A percentile compares a stretch with the other conserved stretches of the same genome.
Evolutionary conservation across 2,797 vertebrate genomes (phyloP).

Genomic region (Epinephelus awoara): DNA sequence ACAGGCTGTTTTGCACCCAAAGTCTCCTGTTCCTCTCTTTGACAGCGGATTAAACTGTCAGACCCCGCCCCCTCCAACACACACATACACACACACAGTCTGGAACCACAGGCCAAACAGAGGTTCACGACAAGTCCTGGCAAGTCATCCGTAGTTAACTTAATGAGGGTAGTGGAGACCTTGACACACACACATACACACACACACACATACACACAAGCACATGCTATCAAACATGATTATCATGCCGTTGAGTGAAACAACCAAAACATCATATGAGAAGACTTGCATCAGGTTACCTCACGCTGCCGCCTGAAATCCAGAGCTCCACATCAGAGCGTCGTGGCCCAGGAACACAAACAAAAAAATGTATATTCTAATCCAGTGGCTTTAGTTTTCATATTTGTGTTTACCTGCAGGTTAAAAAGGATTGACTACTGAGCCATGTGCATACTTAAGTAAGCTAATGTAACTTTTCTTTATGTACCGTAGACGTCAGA

Average conservation of each 20-base stretch:
- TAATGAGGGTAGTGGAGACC: conserved; percentile 70
- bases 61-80: neutral
- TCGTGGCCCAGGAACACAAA: conserved; percentile 30
- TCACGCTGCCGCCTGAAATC: conserved; percentile 29
- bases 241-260: conserved; percentile 70
- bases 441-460: conserved; percentile 7
- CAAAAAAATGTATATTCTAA: conserved; percentile 23
- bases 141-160: conserved; percentile 73
- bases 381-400: conserved; percentile 21
- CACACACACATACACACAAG: conserved; percentile 27
- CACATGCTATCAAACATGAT: conserved; percentile 60
- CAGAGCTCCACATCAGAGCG: conserved; percentile 24
- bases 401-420: conserved; percentile 30
- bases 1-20: conserved; percentile 56
- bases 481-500: neutral
- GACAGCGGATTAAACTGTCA: conserved; percentile 67
- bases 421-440: conserved; percentile 27
- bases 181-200: conserved; percentile 34
- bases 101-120: conserved; percentile 58
- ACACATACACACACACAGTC: conserved; percentile 5
- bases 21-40: conserved; percentile 52
- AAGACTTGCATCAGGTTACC: conserved; percentile 57
- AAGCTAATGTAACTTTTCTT: conserved; percentile 21
- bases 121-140: conserved; percentile 74
- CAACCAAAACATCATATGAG: conserved; percentile 70